Base-by-base conservation (phyloP, 2,797 vertebrate species). In the Cuculus canorus region DNA sequence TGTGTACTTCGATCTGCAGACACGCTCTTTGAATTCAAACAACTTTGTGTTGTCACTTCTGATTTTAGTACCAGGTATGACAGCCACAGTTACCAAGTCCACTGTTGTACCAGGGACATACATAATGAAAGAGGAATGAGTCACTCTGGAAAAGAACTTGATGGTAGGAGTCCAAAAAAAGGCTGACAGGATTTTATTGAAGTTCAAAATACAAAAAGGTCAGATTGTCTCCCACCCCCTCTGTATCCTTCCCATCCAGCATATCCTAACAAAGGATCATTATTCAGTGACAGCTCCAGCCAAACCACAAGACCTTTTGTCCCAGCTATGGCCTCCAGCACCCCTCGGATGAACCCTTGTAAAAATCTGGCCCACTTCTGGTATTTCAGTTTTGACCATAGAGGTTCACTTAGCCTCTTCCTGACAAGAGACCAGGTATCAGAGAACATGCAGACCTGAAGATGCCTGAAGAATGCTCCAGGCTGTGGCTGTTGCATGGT, bases 141-240 rank as follows among this genome's bases (percentile, higher is more conserved):
- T 27, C 0, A 0, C 25, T 71, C 54, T 30, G 21, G 50, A 78
- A 80, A 43, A 72, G 43, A 79, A 79, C 37, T 72, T 79, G 53
- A 68, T 72, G 37, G 39, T n/a, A 93, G 60, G 48, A 94, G 35
- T 75, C 8, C 1, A 5, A 87, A 92, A 87, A 92, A 95, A 94
- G 69, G 88, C 56, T 60, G 64, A 66, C 47, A 86, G 35, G 59
- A 83, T 92, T 97, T 97, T 96, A 97, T 93, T 96, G 88, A 92
- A 71, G 39, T 94, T 76, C 32, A 61, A 93, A 68, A 90, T 85
- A 82, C 39, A 93, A 94, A 94, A 95, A 94, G 57, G 63, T 95
- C 88, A 90, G 89, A 85, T 93, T 73, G 73, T 94, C 85, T 80
- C 84, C 80, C 61, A 88, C 18, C 35, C 33, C 39, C 71, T 57